Evolutionary conservation across 1,140 invertebrate species (phyloP), one percentile per base, ranked within the genome.

Genomic region (Euwallacea similis): DNA sequence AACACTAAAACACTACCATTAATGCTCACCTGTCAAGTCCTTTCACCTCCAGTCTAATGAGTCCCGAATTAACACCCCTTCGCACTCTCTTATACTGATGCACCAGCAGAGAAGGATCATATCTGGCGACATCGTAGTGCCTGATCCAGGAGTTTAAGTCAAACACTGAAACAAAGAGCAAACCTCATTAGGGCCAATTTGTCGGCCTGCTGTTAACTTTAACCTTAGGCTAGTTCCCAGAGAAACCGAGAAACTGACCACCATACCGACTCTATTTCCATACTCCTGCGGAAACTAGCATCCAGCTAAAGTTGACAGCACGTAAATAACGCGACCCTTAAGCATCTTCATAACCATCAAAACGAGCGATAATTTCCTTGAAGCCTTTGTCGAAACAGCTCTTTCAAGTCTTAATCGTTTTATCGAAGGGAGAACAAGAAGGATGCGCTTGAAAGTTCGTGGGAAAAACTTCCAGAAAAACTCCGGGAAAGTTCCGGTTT

Each of bases 71-170:
- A 11, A 62, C 16, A 66, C 72, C 73, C 53, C 78, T 71, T 15
- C 75, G 75, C 16, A 68, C 66, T 50, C 77, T 73, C 44, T 66
- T 74, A 56, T 79, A 78, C 69, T 79, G 76, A 11, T 70, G 44
- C 15, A 61, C 75, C 69, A 81, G 74, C 13, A 59, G 62, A 56
- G 50, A 33, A 42, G 75, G 71, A 71, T 81, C 78, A 68, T 81
- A 81, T 7, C 58, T 71, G 54, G 78, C 79, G 42, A 78, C 75
- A 61, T 81, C 79, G 74, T 79, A 80, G 68, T 80, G 76, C 62
- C 74, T 70, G 41, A 81, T 79, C 75, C 78, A 81, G 47, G 79
- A 79, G 64, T 81, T 80, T 66, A 80, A 71, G n/a, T 76, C 60
- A 50, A 77, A 75, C 71, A 65, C 79, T 78, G 74, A 41, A 79